Evolutionary conservation across 2,113 vertebrate genomes (phyloP), one percentile per base, ranked within the genome.

Genomic region (Hypomesus transpacificus): DNA sequence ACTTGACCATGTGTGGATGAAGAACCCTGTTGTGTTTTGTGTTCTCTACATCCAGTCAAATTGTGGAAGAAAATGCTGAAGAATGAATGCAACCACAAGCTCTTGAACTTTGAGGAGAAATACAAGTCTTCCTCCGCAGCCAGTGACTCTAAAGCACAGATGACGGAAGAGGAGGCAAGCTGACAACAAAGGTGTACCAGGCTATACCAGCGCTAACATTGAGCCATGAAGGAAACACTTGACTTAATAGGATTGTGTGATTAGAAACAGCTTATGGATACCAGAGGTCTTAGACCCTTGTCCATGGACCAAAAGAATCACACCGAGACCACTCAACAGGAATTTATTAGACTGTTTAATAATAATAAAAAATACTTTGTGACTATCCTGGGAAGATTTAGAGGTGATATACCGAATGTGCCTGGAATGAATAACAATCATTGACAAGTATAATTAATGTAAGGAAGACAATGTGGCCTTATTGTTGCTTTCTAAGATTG

Each of bases 1-100:
- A 67, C 24, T 4, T 71, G 34, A 54, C 9, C 39, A 24, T 54
- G 14, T 66, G 53, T 58, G 2, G 34, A 31, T 13, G 51, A 13
- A 73, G 51, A 13, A 9, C 2, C 14, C 28, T 0, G 24, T 59
- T 24, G 1, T 69, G 63, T 56, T 66, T 17, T 70, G 1, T 7
- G 2, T 71, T 77, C 14, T 69, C n/a, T 56, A 71, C 5, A 68
- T 74, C 9, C 59, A 92, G 91, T 92, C 14, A 88, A 90, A 81
- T 59, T 88, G 14, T 92, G 90, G 91, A 91, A 86, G 86, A 89
- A 86, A 75, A 87, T 93, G 85, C 70, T 93, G 69, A 90, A 89
- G 74, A 88, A 91, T 21, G 82, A 90, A 6, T 85, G 54, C 77
- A 90, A 84, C 73, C 82, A 87, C 67, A 61, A 52, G 21, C 82